Conservation (phyloP, 2,797 vertebrate species). For the Anas bahamensis region DNA sequence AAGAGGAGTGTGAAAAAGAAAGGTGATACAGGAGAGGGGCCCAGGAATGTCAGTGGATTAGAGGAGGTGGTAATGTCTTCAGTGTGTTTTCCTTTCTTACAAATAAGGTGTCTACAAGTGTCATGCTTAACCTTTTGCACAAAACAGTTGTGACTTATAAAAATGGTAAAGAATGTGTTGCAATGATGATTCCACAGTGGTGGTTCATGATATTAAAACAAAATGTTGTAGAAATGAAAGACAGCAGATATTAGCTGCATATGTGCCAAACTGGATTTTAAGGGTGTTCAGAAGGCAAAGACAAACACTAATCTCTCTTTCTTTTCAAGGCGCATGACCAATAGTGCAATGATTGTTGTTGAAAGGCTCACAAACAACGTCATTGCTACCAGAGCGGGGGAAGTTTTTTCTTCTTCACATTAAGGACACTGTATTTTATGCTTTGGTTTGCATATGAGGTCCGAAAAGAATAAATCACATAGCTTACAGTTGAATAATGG, state of each 20-base stretch:
- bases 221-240: not conserved
- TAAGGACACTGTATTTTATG: not conserved
- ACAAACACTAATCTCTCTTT: not conserved
- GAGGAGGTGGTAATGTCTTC: slow-evolving; percentile 16
- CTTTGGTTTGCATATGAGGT: not conserved
- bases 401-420: not conserved
- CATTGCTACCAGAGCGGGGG: not conserved
- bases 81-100: not conserved
- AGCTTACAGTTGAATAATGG: not conserved
- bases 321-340: not conserved
- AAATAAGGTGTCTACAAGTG: slow-evolving; percentile 27
- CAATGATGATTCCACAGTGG: not conserved
- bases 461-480: not conserved
- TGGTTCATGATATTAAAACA: not conserved
- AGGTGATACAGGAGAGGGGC: not conserved
- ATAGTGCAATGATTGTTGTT: not conserved
- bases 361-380: not conserved
- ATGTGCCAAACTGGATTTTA: not conserved
- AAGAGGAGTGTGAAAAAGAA: slow-evolving; percentile 5
- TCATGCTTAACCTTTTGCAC: slow-evolving; percentile 29
- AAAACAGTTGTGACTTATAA: slow-evolving; percentile 13
- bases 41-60: not conserved
- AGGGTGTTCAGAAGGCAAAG: not conserved
- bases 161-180: not conserved
- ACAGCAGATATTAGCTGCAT: not conserved